Base-by-base conservation (phyloP, 2,113 vertebrate species). In the Neodon shergylaensis region DNA sequence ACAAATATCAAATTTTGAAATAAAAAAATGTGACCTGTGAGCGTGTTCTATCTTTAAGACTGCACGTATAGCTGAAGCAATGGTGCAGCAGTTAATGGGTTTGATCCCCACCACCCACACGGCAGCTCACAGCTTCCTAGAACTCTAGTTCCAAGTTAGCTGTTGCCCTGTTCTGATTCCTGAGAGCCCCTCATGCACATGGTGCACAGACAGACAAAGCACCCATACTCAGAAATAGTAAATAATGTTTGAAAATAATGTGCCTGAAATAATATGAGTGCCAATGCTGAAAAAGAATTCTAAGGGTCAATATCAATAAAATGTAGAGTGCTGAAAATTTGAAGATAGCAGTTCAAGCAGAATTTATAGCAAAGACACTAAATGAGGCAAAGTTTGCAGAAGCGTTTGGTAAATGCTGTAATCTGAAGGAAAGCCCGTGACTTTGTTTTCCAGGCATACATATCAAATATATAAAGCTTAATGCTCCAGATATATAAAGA, bases 381-480 rank as follows among this genome's bases (percentile, higher is more conserved):
- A 81, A 74, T 42, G 61, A 95, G 9, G 21, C 36, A 86, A 90
- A 66, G 16, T 44, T 88, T 63, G 14, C 63, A 89, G 22, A 70
- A 49, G 14, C 39, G 2, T 28, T 11, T 39, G 16, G 33, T 47
- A 76, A 92, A 94, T 78, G 16, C 26, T 88, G 1, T 42, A 70
- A 63, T 49, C 12, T 78, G 90, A 96, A 95, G 26, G 54, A 72
- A 81, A 63, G 49, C 49, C 81, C 47, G 36, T 28, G 31, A 31
- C 11, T 82, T 84, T 92, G 58, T 85, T 96, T 24, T 82, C 54
- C 0, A 78, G 77, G 22, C 58, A 91, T 42, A 54, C 42, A 11
- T 73, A 83, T 88, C 36, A 95, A 83, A 72, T 94, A 70, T 36
- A 88, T 92, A 85, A 84, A 95, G 66, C 47, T 70, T 26, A 93